Evolutionary conservation across 2,888 invertebrate genomes (phyloP), one percentile per base, ranked within the genome.

Genomic region (Odontocerum albicorne): DNA sequence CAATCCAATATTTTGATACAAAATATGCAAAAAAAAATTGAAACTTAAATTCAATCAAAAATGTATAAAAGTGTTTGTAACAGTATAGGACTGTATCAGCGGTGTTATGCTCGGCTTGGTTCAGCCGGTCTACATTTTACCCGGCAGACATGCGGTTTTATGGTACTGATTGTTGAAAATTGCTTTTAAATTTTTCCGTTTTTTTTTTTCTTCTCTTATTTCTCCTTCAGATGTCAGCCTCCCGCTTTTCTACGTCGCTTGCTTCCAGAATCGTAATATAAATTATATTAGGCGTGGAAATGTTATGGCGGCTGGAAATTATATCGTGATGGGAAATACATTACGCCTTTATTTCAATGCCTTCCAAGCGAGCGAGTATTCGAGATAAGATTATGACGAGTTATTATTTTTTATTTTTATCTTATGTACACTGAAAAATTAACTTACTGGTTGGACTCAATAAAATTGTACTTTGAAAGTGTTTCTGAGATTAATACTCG

Each of bases 81-180:
- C n/a, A n/a, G n/a, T n/a, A n/a, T n/a, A n/a, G n/a, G n/a, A n/a
- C n/a, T n/a, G n/a, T n/a, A n/a, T n/a, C n/a, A n/a, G n/a, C n/a
- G n/a, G n/a, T 7, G 27, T 10, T 42, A 56, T 52, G 56, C 51
- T 43, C 22, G 19, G 49, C 36, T 53, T 19, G 47, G 21, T 47
- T 46, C 32, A 31, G 50, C 40, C 35, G 50, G 31, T 20, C 36
- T 50, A 36, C 49, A 45, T 43, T 32, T 35, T 21, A 22, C 38
- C 32, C 43, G 45, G 36, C 31, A 53, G 56, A 56, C 53, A 49
- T 56, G 59, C 59, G 59, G 59, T 59, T 59, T 59, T 59, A 46
- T 59, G 56, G 45, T 49, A 33, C 53, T 59, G 59, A 59, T 59
- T 56, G 56, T 56, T 59, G 59, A 59, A 59, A 59, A 59, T 59